A percentile compares a stretch with the other conserved stretches of the same genome.
phyloP scores from a whole-genome alignment of 1,140 invertebrate genomes.

The Phthorimaea operculella region DNA sequence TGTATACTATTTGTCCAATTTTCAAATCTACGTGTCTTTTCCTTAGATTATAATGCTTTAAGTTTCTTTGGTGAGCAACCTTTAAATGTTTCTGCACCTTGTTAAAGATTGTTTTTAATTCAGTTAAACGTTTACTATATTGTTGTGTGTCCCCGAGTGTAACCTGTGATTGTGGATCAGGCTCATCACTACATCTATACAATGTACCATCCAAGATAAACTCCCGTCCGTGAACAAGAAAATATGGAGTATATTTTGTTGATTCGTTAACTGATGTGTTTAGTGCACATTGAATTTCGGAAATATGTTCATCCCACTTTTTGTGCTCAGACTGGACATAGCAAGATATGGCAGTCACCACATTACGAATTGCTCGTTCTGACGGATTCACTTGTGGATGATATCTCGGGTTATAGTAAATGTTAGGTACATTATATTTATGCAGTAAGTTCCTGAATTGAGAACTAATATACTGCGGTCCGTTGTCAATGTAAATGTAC shows the following conservation, averaged over 20 bases:
- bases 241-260: constrained; percentile 1
- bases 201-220: not conserved
- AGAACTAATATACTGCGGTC: not conserved
- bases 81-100: not conserved
- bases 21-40: not conserved
- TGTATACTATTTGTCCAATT: constrained; percentile 4
- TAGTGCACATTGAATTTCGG: not conserved
- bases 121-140: not conserved
- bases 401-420: not conserved
- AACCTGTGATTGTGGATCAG: not conserved
- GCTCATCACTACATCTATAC: not conserved
- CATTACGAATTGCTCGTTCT: not conserved
- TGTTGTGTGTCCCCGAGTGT: not conserved
- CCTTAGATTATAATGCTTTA: not conserved
- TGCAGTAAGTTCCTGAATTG: not conserved
- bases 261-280: not conserved
- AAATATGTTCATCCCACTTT: not conserved
- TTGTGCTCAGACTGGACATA: not conserved
- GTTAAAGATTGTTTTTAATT: not conserved
- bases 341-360: not conserved
- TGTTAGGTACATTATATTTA: not conserved
- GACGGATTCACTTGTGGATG: not conserved
- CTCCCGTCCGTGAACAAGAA: not conserved
- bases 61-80: not conserved
- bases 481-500: not conserved